Conservation (phyloP, 1,140 invertebrate species). For the Phymastichus coffea region DNA sequence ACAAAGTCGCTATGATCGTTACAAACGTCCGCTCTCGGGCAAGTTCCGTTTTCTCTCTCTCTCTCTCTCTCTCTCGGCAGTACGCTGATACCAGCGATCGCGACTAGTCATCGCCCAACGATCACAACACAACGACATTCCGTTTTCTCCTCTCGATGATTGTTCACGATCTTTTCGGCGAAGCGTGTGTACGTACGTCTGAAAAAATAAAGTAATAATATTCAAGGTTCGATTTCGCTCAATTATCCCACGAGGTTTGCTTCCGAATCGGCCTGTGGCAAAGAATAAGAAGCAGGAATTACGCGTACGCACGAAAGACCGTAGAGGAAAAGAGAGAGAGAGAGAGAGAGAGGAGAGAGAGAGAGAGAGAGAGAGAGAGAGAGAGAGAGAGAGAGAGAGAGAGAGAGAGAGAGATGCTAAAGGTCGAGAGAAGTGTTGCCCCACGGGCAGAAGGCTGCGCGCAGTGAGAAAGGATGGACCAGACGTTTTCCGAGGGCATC, state of each 20-base stretch:
- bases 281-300: background rate
- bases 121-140: slow-evolving; percentile 23
- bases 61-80: slow-evolving; percentile 34
- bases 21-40: slow-evolving; percentile 37
- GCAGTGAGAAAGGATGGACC: too few species aligned
- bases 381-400: slow-evolving; percentile 9
- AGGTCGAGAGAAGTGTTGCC: slow-evolving; percentile 5
- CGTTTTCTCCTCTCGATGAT: background rate
- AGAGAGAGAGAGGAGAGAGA: background rate
- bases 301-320: background rate
- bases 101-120: slow-evolving; percentile 28
- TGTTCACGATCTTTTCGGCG: background rate
- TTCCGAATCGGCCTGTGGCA: background rate
- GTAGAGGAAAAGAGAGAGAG: slow-evolving; percentile 2
- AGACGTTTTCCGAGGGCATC: too few species aligned
- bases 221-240: too few species aligned
- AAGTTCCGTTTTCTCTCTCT: slow-evolving; percentile 32
- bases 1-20: slow-evolving; percentile 44
- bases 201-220: too few species aligned
- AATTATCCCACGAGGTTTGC: background rate
- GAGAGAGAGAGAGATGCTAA: slow-evolving; percentile 18
- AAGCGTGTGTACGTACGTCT: background rate
- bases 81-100: slow-evolving; percentile 20
- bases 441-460: too few species aligned
- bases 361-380: background rate